Conservation (phyloP, 1,140 invertebrate species). For the Steinernema feltiae region DNA sequence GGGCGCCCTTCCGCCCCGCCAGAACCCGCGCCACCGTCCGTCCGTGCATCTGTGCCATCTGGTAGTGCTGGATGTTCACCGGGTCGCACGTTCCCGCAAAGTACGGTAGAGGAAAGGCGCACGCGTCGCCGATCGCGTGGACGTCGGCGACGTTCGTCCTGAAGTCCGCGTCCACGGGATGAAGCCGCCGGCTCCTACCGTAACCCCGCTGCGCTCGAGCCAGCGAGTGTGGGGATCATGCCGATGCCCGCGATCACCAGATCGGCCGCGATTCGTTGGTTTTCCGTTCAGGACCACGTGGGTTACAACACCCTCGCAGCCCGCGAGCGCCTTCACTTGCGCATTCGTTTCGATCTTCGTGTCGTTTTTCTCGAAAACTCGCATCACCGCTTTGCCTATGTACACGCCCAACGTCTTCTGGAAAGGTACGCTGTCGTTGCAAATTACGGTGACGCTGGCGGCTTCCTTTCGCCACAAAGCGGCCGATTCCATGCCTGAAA, state of each 20-base stretch:
- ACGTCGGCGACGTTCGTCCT: background rate
- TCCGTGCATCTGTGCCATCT: background rate
- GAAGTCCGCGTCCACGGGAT: background rate
- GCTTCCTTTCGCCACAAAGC: background rate
- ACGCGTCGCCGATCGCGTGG: too few relatives aligned
- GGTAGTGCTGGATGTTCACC: background rate
- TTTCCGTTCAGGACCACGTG: background rate
- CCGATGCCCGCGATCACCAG: background rate
- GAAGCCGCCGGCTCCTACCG: too few relatives aligned
- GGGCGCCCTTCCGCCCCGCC: too few relatives aligned
- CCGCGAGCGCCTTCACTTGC: background rate
- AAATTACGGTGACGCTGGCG: too few relatives aligned
- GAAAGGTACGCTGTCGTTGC: background rate
- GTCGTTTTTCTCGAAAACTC: background rate
- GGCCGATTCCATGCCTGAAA: background rate
- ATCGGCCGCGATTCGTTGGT: background rate
- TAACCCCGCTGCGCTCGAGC: too few relatives aligned
- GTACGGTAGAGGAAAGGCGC: too few relatives aligned
- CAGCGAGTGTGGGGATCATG: background rate
- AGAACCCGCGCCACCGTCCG: background rate
- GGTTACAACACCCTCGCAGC: background rate
- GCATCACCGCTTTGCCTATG: background rate
- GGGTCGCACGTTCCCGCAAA: background rate
- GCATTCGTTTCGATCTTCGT: background rate
- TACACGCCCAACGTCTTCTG: background rate